Conservation (phyloP, 2,888 invertebrate species). For the Amorpha juglandis region DNA sequence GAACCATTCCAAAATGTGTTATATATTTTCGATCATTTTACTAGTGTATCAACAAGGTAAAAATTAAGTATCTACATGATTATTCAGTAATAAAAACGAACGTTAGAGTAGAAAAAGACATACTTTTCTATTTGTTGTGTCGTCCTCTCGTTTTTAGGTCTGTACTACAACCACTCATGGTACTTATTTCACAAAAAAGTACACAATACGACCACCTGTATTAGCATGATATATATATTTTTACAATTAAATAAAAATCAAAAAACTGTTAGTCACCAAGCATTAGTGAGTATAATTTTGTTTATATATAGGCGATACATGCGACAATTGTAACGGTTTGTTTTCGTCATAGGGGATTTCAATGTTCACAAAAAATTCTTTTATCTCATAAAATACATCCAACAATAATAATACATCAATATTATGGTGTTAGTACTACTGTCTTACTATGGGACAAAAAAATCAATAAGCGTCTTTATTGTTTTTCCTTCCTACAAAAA, state of each 20-base stretch:
- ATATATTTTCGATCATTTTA: conserved; percentile 35
- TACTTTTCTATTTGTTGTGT: conserved; percentile 28
- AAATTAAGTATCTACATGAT: conserved; percentile 32
- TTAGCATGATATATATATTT: conserved; percentile 46
- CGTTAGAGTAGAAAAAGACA: not conserved
- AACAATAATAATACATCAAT: conserved; percentile 46
- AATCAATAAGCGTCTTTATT: conserved; percentile 51
- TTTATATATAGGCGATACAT: conserved; percentile 47
- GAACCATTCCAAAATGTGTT: conserved; percentile 32
- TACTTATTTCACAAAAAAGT: conserved; percentile 36
- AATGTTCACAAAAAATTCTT: conserved; percentile 45
- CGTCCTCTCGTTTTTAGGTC: conserved; percentile 50
- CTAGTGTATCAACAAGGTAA: conserved; percentile 23
- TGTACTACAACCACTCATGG: conserved; percentile 35
- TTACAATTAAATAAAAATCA: conserved; percentile 33
- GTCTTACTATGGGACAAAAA: conserved; percentile 39
- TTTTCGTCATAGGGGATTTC: conserved; percentile 57
- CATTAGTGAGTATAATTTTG: conserved; percentile 34
- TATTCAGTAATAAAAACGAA: not conserved
- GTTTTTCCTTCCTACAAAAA: conserved; percentile 65
- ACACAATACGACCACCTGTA: conserved; percentile 42
- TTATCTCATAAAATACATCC: conserved; percentile 46
- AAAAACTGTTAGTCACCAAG: conserved; percentile 29
- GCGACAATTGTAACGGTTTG: conserved; percentile 51
- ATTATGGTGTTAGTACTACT: conserved; percentile 48